These are phyloP conservation scores for Ictidomys tridecemlineatus DNA, from an alignment of 2,113 vertebrate genomes.

Conservation along the genomic window DNA sequence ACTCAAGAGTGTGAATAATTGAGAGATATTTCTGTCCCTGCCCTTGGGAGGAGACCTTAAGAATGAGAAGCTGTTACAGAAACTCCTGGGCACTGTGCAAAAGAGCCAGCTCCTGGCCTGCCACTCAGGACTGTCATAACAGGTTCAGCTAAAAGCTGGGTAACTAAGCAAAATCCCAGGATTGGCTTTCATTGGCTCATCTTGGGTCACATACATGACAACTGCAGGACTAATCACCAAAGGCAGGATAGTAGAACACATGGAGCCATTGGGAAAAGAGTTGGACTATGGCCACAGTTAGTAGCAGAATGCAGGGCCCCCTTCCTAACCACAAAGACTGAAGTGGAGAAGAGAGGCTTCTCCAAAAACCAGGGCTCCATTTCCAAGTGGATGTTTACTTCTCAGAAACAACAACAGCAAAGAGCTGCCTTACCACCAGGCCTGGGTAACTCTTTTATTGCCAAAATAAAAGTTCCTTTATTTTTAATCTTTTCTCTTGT, in stretches of 20 bases:
- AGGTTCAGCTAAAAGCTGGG: not conserved
- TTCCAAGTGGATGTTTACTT: fast-evolving
- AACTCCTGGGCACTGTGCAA: no score
- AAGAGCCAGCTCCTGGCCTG: no score
- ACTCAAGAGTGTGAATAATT: not conserved
- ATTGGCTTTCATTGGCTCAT: not conserved
- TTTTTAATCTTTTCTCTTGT: not conserved
- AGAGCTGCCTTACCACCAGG: no score
- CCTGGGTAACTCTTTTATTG: no score
- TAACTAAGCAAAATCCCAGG: no score
- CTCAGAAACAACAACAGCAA: not conserved
- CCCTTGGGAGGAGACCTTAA: no score
- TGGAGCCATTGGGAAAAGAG: fast-evolving
- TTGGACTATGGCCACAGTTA: no score
- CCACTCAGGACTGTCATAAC: no score
- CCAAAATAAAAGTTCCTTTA: not conserved
- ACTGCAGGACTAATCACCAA: not conserved
- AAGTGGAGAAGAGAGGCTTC: not conserved
- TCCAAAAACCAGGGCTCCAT: not conserved
- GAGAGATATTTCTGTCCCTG: no score
- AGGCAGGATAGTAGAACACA: not conserved
- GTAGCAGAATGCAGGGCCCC: not conserved
- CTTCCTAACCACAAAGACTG: not conserved
- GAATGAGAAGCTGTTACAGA: not conserved
- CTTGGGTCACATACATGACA: not conserved